Conservation (phyloP, 2,888 invertebrate genomes). For the Metellina segmentata region DNA sequence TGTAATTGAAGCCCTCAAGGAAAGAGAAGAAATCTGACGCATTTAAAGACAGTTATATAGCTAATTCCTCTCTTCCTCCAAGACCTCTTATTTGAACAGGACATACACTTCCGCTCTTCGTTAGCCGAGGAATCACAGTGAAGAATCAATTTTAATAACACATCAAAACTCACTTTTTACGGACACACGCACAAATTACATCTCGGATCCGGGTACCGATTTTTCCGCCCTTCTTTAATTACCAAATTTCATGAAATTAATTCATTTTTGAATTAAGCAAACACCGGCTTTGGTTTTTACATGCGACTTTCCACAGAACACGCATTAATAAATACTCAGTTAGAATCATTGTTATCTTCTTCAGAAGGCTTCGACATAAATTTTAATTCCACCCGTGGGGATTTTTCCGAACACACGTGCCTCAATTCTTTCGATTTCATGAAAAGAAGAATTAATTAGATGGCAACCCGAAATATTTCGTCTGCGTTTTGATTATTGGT, state of each 20-base stretch:
- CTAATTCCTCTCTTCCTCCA: too few species aligned
- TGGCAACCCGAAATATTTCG: constrained; percentile 7
- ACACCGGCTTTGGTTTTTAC: background rate
- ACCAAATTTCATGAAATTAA: constrained; percentile 7
- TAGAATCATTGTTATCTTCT: constrained; percentile 14
- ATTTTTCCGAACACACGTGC: background rate
- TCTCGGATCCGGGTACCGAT: background rate
- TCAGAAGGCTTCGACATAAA: constrained; percentile 1
- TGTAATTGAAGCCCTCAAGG: too few species aligned
- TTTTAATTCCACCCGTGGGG: constrained; percentile 15
- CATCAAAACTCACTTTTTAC: background rate
- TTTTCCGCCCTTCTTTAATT: background rate
- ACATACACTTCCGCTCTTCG: too few species aligned
- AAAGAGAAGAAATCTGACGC: too few species aligned
- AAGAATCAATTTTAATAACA: background rate
- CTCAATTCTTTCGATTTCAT: background rate
- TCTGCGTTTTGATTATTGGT: constrained; percentile 5
- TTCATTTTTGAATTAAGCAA: background rate
- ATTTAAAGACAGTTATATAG: too few species aligned
- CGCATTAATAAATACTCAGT: background rate
- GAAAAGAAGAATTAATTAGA: constrained; percentile 28
- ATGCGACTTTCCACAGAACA: too few species aligned
- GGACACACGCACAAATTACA: background rate
- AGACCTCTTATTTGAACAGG: too few species aligned
- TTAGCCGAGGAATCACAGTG: too few species aligned